phyloP scores from a whole-genome alignment of 2,113 vertebrate genomes.

The Barnardius zonarius region DNA sequence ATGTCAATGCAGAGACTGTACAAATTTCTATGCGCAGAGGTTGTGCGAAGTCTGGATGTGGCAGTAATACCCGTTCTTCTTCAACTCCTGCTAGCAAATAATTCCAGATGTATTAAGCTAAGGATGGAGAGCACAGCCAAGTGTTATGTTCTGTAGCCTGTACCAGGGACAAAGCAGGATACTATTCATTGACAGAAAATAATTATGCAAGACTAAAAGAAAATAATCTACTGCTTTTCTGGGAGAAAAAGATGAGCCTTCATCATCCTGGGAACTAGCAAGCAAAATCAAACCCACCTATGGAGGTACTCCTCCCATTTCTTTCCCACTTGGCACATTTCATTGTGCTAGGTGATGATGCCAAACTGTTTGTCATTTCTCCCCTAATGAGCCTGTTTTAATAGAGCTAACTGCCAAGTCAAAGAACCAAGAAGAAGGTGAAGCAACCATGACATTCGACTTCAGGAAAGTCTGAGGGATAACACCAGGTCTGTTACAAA shows the following conservation, averaged over 20 bases:
- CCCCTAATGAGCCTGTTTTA: not conserved
- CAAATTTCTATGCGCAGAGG: not conserved
- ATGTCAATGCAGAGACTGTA: not conserved
- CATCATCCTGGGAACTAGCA: not conserved
- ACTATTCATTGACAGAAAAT: not conserved
- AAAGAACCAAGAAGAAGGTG: not conserved
- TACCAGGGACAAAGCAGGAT: not conserved
- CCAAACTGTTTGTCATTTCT: not conserved
- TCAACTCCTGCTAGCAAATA: not conserved
- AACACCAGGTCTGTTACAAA: not conserved
- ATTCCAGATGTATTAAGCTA: not conserved
- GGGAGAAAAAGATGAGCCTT: not conserved
- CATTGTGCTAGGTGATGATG: not conserved
- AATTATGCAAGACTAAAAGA: not conserved
- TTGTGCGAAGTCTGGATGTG: not conserved
- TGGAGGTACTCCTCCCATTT: not conserved
- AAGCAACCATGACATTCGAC: rapidly evolving
- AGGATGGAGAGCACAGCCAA: not conserved
- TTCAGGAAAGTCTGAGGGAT: not conserved
- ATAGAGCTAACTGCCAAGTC: not conserved
- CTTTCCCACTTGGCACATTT: not conserved
- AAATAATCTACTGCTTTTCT: not conserved
- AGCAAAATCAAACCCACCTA: not conserved
- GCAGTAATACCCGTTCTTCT: not conserved
- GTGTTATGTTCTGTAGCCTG: not conserved